Conservation (phyloP, 1,140 invertebrate genomes). For the Aphis craccivora region DNA sequence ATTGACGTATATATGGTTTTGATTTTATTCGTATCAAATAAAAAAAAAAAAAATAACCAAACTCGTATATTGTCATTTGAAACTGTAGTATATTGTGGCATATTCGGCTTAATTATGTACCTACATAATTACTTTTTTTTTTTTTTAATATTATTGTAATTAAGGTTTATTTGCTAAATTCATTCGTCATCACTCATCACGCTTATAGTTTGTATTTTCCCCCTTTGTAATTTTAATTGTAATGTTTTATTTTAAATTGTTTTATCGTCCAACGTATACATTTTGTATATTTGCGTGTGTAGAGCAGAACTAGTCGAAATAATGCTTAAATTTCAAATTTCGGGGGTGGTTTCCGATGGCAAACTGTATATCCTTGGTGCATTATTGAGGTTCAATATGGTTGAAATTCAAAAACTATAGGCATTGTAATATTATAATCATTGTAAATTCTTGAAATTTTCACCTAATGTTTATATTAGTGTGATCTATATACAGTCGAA, state of each 20-base stretch:
- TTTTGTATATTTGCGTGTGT: background rate
- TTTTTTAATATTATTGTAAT: background rate
- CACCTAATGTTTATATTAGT: too few relatives aligned
- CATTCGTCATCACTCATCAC: background rate
- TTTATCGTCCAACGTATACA: background rate
- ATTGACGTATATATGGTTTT: background rate
- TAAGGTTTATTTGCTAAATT: slow-evolving; percentile 11
- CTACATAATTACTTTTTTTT: background rate
- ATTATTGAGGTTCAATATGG: too few relatives aligned
- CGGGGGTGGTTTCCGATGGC: too few relatives aligned
- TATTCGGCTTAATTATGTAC: background rate
- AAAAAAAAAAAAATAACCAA: background rate
- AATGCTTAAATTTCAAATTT: too few relatives aligned
- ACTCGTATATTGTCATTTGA: background rate
- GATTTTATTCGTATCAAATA: background rate
- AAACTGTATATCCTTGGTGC: too few relatives aligned
- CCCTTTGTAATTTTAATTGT: background rate
- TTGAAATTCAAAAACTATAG: too few relatives aligned
- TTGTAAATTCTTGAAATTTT: too few relatives aligned
- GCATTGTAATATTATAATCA: too few relatives aligned
- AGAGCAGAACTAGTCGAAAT: too few relatives aligned
- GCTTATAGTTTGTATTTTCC: background rate
- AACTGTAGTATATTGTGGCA: background rate
- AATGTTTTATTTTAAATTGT: background rate
- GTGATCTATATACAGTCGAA: too few relatives aligned